Conservation (phyloP, 92 coral and sea anemone genomes). For the Montipora capitata region DNA sequence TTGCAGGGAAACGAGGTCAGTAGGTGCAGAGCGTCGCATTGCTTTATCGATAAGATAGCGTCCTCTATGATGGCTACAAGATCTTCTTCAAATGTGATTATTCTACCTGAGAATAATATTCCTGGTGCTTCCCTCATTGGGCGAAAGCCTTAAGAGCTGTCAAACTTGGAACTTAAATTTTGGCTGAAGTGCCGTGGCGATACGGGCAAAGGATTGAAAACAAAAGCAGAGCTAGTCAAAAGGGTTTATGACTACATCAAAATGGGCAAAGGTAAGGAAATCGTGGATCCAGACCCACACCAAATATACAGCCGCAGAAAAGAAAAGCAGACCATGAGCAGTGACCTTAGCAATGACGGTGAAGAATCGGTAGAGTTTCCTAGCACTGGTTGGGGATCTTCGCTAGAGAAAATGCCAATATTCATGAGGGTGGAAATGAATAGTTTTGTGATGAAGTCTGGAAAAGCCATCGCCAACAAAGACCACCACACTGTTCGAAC, state of each 20-base stretch:
- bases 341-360: background rate
- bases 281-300: conserved; percentile 66
- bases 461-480: conserved; percentile 39
- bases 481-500: conserved; percentile 39
- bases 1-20: conserved; percentile 46
- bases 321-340: conserved; percentile 1
- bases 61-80: background rate
- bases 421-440: conserved; percentile 55
- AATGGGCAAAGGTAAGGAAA: conserved; percentile 39
- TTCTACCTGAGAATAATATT: too few species aligned
- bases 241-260: conserved; percentile 67
- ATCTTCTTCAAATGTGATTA: too few species aligned
- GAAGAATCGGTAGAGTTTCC: conserved; percentile 25
- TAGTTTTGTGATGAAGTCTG: conserved; percentile 32
- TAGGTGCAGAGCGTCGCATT: conserved; percentile 10
- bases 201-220: too few species aligned
- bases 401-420: conserved; percentile 49
- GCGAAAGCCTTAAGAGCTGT: too few species aligned
- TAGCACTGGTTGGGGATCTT: conserved; percentile 46
- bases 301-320: conserved; percentile 36
- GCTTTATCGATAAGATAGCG: conserved; percentile 6
- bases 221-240: background rate
- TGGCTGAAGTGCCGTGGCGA: too few species aligned
- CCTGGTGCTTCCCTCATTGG: too few species aligned
- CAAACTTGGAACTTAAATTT: too few species aligned